Evolutionary conservation across 1,140 invertebrate species (phyloP).

Genomic region (Epicauta chinensis): DNA sequence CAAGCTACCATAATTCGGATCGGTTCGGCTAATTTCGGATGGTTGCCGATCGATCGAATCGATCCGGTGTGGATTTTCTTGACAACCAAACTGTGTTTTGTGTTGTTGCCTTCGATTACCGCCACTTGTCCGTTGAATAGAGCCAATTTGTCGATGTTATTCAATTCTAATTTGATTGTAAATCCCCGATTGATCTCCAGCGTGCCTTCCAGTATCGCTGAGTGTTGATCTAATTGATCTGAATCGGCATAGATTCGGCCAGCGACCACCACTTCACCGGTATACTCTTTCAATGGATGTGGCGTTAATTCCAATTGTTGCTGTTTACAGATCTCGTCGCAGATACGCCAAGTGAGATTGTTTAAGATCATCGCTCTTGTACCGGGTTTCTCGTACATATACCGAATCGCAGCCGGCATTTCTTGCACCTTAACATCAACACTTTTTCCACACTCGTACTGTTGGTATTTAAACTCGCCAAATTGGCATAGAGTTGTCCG

Average conservation of each 20-base stretch:
- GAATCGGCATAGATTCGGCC: background rate
- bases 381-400: conserved; percentile 1
- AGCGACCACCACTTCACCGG: background rate
- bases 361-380: background rate
- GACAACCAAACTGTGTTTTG: background rate
- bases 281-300: background rate
- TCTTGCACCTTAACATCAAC: background rate
- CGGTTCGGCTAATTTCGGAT: conserved; percentile 35
- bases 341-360: background rate
- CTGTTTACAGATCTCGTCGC: background rate
- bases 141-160: background rate
- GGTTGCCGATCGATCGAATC: background rate
- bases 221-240: background rate
- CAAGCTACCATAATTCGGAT: conserved; percentile 68
- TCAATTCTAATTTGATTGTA: background rate
- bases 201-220: background rate
- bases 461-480: background rate
- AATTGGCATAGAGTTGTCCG: background rate
- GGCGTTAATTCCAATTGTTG: background rate
- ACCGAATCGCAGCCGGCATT: background rate
- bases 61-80: background rate
- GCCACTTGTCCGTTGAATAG: conserved; percentile 1
- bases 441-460: background rate
- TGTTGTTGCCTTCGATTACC: background rate
- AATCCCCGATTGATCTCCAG: background rate